Evolutionary conservation across 2,888 invertebrate species (phyloP).

Genomic region (Drosophila austrosaltans): DNA sequence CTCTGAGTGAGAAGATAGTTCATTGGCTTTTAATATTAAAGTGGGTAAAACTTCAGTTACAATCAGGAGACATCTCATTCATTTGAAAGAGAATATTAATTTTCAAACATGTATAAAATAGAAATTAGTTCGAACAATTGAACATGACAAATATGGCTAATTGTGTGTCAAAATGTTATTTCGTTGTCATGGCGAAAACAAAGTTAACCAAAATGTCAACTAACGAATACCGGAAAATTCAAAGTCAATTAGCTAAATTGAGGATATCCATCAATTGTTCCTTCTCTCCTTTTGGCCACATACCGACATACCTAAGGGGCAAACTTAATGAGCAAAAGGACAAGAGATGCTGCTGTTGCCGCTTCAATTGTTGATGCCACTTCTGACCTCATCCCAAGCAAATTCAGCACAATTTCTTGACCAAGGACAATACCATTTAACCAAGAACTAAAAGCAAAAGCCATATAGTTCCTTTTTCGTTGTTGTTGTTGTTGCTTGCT

Average conservation of each 20-base stretch:
- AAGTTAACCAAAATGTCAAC: constrained; percentile 16
- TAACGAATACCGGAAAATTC: constrained; percentile 20
- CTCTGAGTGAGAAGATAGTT: no score
- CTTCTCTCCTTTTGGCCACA: not conserved
- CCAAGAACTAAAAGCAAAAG: constrained; percentile 20
- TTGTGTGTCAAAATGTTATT: constrained; percentile 26
- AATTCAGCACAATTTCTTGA: constrained; percentile 54
- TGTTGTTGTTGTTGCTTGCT: constrained; percentile 1
- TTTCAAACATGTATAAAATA: no score
- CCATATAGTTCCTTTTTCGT: constrained; percentile 41
- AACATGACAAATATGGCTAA: constrained; percentile 30
- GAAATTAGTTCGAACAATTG: not conserved
- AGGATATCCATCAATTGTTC: constrained; percentile 67
- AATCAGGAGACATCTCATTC: no score
- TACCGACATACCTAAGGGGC: constrained; percentile 19
- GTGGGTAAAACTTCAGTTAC: no score
- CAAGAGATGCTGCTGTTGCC: constrained; percentile 46
- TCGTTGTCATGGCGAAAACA: constrained; percentile 40
- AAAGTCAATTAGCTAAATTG: constrained; percentile 69
- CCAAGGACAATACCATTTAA: constrained; percentile 60
- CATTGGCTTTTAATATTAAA: no score
- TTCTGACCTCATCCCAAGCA: constrained; percentile 43
- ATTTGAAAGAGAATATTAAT: no score
- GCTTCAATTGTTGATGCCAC: not conserved
- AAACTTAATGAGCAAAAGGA: constrained; percentile 28